phyloP scores from a whole-genome alignment of 2,113 vertebrate species.

The Nannobrachium achirus region DNA sequence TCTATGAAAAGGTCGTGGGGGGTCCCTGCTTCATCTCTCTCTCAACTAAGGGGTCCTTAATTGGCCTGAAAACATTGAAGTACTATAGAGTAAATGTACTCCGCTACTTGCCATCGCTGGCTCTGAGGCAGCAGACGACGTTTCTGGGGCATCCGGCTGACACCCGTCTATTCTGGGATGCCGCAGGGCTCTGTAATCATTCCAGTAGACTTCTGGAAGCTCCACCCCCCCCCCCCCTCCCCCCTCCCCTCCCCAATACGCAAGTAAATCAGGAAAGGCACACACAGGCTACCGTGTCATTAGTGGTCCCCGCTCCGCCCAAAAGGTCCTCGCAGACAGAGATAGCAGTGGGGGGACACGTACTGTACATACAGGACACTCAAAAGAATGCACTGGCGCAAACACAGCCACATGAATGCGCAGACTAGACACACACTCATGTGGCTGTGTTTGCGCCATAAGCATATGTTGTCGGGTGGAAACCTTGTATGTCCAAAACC shows the following conservation, averaged over 20 bases:
- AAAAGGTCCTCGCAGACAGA: neutral
- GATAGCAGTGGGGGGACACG: neutral
- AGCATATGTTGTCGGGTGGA: too few relatives aligned
- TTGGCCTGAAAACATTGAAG: too few relatives aligned
- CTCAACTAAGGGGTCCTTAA: too few relatives aligned
- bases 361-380: neutral
- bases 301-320: constrained; percentile 18
- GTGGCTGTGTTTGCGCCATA: too few relatives aligned
- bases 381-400: neutral
- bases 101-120: constrained; percentile 11
- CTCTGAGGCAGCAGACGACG: neutral
- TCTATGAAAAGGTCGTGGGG: too few relatives aligned
- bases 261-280: constrained; percentile 54
- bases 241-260: constrained; percentile 14
- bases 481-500: too few relatives aligned
- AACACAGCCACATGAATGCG: neutral
- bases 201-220: constrained; percentile 15
- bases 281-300: constrained; percentile 39
- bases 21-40: too few relatives aligned
- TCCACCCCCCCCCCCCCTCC: constrained; percentile 27
- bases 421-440: constrained; percentile 1
- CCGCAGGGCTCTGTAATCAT: constrained; percentile 46
- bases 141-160: constrained; percentile 38
- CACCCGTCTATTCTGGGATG: constrained; percentile 46
- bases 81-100: too few relatives aligned